Conservation (phyloP, 2,888 invertebrate species). For the Mechanitis mazaeus region DNA sequence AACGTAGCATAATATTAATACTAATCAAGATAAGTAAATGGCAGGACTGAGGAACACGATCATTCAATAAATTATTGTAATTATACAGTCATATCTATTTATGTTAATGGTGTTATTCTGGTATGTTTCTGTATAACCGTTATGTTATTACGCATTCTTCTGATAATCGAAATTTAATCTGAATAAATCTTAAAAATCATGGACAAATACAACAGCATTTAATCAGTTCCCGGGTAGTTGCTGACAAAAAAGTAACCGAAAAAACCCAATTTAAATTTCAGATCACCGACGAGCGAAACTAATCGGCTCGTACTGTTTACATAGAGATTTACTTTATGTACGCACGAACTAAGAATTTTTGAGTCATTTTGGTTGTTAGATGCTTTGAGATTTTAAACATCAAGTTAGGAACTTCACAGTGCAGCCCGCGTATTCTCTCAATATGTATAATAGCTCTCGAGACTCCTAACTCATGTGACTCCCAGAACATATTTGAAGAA, state of each 20-base stretch:
- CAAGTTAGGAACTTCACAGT: slow-evolving; percentile 6
- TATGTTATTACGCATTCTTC: neutral
- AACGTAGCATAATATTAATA: slow-evolving; percentile 5
- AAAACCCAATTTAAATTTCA: slow-evolving; percentile 68
- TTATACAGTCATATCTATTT: slow-evolving; percentile 6
- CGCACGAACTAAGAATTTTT: slow-evolving; percentile 62
- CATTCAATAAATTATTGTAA: slow-evolving; percentile 13
- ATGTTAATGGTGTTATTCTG: neutral
- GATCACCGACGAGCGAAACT: slow-evolving; percentile 60
- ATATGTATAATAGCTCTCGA: no score
- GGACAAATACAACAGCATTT: slow-evolving; percentile 15
- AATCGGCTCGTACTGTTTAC: slow-evolving; percentile 62
- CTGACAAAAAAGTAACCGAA: slow-evolving; percentile 54
- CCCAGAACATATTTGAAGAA: no score
- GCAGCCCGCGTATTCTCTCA: neutral
- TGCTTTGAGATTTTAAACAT: neutral
- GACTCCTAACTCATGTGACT: no score
- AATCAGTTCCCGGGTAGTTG: slow-evolving; percentile 40
- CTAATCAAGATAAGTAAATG: slow-evolving; percentile 8
- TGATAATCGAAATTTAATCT: neutral
- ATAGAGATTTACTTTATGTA: slow-evolving; percentile 60
- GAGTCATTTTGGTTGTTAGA: slow-evolving; percentile 26
- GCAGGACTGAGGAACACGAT: slow-evolving; percentile 7
- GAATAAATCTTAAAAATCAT: neutral
- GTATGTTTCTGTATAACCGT: neutral